Conservation (phyloP, 2,888 invertebrate genomes). For the Zele albiditarsus region DNA sequence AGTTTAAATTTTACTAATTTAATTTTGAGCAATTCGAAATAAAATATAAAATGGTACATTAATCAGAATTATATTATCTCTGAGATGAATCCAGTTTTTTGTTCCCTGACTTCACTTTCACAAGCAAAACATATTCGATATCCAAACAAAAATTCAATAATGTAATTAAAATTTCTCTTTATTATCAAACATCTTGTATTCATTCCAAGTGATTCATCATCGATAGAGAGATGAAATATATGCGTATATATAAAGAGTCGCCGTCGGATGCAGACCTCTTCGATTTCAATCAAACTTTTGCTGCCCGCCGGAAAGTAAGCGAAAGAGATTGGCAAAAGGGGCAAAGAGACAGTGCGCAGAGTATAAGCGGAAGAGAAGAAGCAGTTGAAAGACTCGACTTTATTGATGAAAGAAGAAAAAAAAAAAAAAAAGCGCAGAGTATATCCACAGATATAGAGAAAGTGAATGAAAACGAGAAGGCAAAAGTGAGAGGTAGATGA, state of each 20-base stretch:
- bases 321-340: slow-evolving; percentile 6
- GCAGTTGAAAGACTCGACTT: slow-evolving; percentile 20
- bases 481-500: slow-evolving; percentile 25
- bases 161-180: background rate
- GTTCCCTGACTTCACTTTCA: background rate
- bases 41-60: too few species aligned
- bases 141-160: background rate
- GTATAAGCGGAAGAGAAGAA: background rate
- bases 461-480: slow-evolving; percentile 38
- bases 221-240: background rate
- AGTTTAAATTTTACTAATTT: too few species aligned
- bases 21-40: too few species aligned
- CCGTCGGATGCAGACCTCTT: slow-evolving; percentile 9
- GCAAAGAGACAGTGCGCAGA: background rate
- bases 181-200: background rate
- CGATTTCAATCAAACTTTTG: slow-evolving; percentile 23
- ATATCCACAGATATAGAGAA: background rate
- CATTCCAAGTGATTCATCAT: background rate
- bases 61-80: too few species aligned
- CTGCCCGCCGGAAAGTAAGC: background rate
- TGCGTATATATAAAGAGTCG: background rate
- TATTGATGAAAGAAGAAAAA: slow-evolving; percentile 6
- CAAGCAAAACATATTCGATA: background rate
- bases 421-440: background rate
- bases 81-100: too few species aligned